Evolutionary conservation across 2,888 invertebrate genomes (phyloP).

Genomic region (Epinotia nisella): DNA sequence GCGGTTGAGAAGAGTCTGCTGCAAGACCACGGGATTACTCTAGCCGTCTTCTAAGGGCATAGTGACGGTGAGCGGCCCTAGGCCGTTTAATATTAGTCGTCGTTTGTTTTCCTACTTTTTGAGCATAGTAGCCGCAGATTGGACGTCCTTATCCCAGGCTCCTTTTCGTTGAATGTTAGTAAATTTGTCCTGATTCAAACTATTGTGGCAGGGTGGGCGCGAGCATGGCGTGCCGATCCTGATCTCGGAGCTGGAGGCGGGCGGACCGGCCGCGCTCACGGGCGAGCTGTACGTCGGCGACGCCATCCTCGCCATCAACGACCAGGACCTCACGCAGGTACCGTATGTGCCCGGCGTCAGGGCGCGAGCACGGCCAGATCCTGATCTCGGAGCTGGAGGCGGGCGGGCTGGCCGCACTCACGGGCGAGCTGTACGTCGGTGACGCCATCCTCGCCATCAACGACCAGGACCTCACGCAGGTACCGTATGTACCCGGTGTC

Average conservation of each 20-base stretch:
- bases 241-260: constrained; percentile 91
- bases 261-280: constrained; percentile 91
- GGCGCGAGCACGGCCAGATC: constrained; percentile 94
- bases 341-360: constrained; percentile 57
- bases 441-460: constrained; percentile 94
- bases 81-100: too few relatives aligned
- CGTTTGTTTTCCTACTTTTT: too few relatives aligned
- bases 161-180: too few relatives aligned
- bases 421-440: constrained; percentile 90
- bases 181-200: too few relatives aligned
- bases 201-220: constrained; percentile 88
- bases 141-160: too few relatives aligned
- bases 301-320: constrained; percentile 92
- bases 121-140: too few relatives aligned
- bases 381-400: constrained; percentile 92
- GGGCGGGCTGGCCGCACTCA: background rate
- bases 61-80: too few relatives aligned
- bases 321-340: constrained; percentile 89
- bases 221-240: constrained; percentile 95
- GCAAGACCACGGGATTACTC: too few relatives aligned
- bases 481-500: constrained; percentile 49
- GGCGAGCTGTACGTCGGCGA: constrained; percentile 92
- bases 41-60: too few relatives aligned
- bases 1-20: too few relatives aligned
- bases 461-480: constrained; percentile 90